These are phyloP conservation scores for Clusia tigrina DNA, from an alignment of 2,888 invertebrate species.

Conservation along the genomic window DNA sequence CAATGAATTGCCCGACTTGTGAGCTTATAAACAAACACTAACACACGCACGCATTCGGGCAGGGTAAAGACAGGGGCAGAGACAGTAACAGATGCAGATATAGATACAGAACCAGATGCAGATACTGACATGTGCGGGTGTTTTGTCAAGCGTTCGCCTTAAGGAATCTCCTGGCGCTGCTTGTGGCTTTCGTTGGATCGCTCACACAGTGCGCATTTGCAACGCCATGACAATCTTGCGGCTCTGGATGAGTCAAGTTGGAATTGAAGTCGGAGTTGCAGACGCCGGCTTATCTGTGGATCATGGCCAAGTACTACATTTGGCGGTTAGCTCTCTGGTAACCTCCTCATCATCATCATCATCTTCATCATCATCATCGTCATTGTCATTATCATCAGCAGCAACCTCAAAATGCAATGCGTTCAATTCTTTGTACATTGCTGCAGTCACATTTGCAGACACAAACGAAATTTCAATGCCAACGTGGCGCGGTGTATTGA, in stretches of 20 bases:
- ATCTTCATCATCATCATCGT: constrained; percentile 14
- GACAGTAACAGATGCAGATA: too few relatives aligned
- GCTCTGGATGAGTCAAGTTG: constrained; percentile 5
- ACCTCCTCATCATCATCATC: background rate
- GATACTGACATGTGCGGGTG: constrained; percentile 6
- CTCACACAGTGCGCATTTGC: background rate
- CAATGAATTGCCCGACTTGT: background rate
- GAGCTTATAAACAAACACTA: too few relatives aligned
- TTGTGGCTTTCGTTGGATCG: background rate
- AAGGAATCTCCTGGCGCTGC: background rate
- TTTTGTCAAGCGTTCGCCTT: background rate
- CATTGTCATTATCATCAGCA: constrained; percentile 6
- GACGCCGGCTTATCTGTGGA: background rate
- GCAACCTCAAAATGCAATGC: constrained; percentile 28
- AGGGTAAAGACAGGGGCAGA: too few relatives aligned
- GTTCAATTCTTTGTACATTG: constrained; percentile 11
- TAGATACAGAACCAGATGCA: too few relatives aligned
- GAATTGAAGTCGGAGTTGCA: background rate
- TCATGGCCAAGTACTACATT: background rate
- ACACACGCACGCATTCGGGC: too few relatives aligned
- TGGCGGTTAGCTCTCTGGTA: background rate
- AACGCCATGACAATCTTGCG: background rate
- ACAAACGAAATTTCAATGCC: constrained; percentile 34
- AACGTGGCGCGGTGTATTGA: constrained; percentile 33
- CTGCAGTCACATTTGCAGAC: constrained; percentile 28